A percentile compares a stretch with the other conserved stretches of the same genome.
Conservation (phyloP, 2,797 vertebrate genomes). For the Syndactyla subalaris region DNA sequence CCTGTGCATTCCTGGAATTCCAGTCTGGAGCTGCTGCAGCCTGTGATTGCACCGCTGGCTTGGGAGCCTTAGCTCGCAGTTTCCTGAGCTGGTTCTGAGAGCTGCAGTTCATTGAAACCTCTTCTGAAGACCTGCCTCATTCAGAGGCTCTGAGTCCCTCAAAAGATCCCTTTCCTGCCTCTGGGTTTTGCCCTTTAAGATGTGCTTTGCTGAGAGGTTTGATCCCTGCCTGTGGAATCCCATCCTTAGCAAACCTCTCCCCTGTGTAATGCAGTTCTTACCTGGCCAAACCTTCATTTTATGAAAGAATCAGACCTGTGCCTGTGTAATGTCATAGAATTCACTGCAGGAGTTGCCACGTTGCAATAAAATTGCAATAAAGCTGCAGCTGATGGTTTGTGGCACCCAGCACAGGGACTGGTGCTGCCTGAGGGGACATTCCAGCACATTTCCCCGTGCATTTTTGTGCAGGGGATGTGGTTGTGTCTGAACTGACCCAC, state of each 20-base stretch:
- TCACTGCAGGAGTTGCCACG: neutral
- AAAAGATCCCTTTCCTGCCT: neutral
- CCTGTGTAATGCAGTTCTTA: neutral
- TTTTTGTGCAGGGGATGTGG: neutral
- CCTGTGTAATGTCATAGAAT: neutral
- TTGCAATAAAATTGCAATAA: neutral
- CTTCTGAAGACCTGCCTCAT: rapidly evolving
- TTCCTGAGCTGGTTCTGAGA: neutral
- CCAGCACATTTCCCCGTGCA: neutral
- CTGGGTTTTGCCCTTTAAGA: neutral
- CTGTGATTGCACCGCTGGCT: neutral
- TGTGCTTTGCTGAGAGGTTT: neutral
- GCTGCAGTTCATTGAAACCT: neutral
- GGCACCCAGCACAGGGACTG: neutral
- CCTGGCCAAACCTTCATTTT: neutral
- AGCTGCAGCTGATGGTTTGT: neutral
- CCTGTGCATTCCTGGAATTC: constrained; percentile 53
- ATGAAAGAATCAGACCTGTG: neutral
- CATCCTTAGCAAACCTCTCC: neutral
- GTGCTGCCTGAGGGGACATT: neutral
- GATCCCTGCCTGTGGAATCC: neutral
- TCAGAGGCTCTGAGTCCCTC: neutral
- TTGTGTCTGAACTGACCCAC: neutral
- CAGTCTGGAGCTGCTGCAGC: neutral
- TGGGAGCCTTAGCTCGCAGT: neutral